phyloP scores from a whole-genome alignment of 2,797 vertebrate genomes.

The Gambusia yucatana region DNA sequence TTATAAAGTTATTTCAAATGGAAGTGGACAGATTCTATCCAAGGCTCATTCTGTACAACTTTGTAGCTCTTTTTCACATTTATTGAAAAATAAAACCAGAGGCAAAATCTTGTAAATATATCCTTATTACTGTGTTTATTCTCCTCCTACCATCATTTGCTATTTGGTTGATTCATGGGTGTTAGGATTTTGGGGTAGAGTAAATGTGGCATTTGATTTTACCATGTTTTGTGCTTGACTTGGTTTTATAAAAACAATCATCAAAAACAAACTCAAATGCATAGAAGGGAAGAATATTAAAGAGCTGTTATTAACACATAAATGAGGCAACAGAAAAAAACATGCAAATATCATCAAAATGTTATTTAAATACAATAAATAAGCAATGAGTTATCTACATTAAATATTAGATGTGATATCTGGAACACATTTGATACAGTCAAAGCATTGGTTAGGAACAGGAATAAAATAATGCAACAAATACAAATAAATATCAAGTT shows the following conservation, averaged over 20 bases:
- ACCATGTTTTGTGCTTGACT: neutral
- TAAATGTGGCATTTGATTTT: neutral
- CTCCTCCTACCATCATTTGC: neutral
- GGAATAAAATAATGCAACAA: neutral
- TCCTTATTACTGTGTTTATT: neutral
- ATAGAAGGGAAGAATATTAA: neutral
- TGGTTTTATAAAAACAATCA: neutral
- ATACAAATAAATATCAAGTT: neutral
- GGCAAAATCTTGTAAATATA: neutral
- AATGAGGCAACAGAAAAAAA: neutral
- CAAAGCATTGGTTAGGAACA: neutral
- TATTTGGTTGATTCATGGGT: neutral
- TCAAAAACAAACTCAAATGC: neutral
- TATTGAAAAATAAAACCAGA: neutral
- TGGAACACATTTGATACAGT: neutral
- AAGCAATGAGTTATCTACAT: conserved; percentile 42
- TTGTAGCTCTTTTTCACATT: neutral
- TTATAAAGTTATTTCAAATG: neutral
- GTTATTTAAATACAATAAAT: conserved; percentile 42
- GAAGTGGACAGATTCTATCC: neutral
- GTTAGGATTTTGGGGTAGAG: neutral
- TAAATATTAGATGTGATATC: conserved; percentile 29
- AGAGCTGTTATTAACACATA: conserved; percentile 7
- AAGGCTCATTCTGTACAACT: neutral
- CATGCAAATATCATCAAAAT: conserved; percentile 31